phyloP scores from a whole-genome alignment of 2,113 vertebrate species.

The Xenopus laevis region DNA sequence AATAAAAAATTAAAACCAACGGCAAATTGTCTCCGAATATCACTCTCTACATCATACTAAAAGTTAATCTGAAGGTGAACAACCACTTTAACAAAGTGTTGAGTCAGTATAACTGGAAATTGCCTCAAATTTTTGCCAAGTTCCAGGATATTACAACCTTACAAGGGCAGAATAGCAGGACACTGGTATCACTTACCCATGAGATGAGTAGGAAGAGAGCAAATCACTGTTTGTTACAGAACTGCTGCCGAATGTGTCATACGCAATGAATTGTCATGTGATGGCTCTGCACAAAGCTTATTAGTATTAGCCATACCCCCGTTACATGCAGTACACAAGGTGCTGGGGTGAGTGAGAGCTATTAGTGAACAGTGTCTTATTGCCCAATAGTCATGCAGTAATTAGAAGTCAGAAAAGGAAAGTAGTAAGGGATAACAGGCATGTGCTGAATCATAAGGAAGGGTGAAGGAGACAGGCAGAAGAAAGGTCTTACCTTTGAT shows the following conservation, averaged over 20 bases:
- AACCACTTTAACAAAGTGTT: too few species aligned
- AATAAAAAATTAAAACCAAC: too few species aligned
- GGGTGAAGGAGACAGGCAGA: constrained; percentile 58
- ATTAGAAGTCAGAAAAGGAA: background rate
- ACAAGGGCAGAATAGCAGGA: background rate
- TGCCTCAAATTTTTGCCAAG: too few species aligned
- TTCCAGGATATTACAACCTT: too few species aligned
- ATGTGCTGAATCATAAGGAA: constrained; percentile 26
- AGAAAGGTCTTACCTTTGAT: constrained; percentile 91
- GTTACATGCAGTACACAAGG: constrained; percentile 68
- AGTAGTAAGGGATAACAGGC: background rate
- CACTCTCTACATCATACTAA: too few species aligned
- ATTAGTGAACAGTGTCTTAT: constrained; percentile 54
- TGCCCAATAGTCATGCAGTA: background rate
- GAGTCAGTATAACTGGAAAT: too few species aligned
- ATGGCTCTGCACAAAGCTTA: constrained; percentile 59
- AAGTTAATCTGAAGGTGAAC: too few species aligned
- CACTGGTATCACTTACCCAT: background rate
- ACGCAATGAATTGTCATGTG: constrained; percentile 57
- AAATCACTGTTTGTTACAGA: background rate
- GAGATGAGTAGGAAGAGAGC: background rate
- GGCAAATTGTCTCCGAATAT: too few species aligned
- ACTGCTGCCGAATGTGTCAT: constrained; percentile 52
- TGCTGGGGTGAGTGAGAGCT: constrained; percentile 65
- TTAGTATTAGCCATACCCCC: constrained; percentile 68